Conservation (phyloP, 2,888 invertebrate species). For the Thumatha senex region DNA sequence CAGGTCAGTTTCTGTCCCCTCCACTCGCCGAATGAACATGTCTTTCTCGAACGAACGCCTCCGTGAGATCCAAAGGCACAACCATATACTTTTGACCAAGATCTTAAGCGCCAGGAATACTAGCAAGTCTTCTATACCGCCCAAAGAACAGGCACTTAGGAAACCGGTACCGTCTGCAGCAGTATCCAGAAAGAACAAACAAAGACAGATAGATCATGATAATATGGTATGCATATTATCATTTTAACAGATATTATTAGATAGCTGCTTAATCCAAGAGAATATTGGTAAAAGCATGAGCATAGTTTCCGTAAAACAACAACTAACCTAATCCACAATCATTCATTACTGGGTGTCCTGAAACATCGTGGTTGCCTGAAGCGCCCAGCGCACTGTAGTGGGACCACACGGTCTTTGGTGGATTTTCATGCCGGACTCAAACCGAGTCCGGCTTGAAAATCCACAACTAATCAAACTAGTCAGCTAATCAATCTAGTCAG, state of each 20-base stretch:
- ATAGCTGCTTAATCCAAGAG: background rate
- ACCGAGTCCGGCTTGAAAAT: too few species aligned
- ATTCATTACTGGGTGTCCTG: too few species aligned
- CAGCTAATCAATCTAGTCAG: too few species aligned
- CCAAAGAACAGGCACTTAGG: constrained; percentile 42
- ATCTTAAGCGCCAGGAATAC: constrained; percentile 76
- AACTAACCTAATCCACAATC: too few species aligned
- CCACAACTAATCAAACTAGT: too few species aligned
- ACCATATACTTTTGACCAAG: constrained; percentile 82
- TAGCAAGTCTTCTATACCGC: constrained; percentile 62
- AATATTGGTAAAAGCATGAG: too few species aligned
- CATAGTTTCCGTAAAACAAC: too few species aligned
- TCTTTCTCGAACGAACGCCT: constrained; percentile 84
- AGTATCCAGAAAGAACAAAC: constrained; percentile 77
- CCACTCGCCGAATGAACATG: constrained; percentile 70
- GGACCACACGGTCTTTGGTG: too few species aligned
- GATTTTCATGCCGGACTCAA: too few species aligned
- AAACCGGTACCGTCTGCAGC: constrained; percentile 71
- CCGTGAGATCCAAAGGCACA: constrained; percentile 84
- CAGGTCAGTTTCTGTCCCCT: constrained; percentile 61
- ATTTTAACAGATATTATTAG: background rate
- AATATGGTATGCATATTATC: constrained; percentile 69
- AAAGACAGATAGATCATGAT: constrained; percentile 82
- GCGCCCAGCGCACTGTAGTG: too few species aligned
- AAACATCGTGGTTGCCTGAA: too few species aligned